A percentile compares a stretch with the other conserved stretches of the same genome.
Evolutionary conservation across 2,113 vertebrate species (phyloP).

Genomic region (Gambusia holbrooki): DNA sequence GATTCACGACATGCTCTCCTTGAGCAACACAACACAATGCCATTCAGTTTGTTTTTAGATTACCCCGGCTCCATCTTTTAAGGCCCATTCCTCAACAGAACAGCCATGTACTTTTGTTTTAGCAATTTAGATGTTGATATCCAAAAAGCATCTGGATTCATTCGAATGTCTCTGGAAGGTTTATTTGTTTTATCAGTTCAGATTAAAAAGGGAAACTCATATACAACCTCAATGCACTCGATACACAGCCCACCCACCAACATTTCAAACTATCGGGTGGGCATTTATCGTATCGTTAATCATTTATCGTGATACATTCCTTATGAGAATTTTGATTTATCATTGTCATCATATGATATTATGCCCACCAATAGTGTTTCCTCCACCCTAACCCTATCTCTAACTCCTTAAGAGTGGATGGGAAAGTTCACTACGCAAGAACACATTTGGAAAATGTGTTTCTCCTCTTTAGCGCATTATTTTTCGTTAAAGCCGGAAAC

Average conservation of each 20-base stretch:
- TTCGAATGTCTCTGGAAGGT: background rate
- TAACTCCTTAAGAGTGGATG: too few relatives aligned
- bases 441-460: too few relatives aligned
- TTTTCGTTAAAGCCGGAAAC: too few relatives aligned
- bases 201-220: background rate
- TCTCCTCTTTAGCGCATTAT: too few relatives aligned
- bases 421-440: too few relatives aligned
- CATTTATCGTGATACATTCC: too few relatives aligned
- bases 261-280: background rate
- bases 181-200: background rate
- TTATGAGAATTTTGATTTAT: too few relatives aligned
- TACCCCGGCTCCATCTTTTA: slow-evolving; percentile 32
- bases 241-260: too few relatives aligned
- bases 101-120: background rate
- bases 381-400: too few relatives aligned
- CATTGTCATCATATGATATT: too few relatives aligned
- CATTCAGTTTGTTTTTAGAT: slow-evolving; percentile 39
- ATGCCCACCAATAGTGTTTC: too few relatives aligned
- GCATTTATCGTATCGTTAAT: too few relatives aligned
- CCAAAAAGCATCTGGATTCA: background rate
- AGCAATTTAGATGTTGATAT: slow-evolving; percentile 7
- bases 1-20: slow-evolving; percentile 66
- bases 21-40: slow-evolving; percentile 45
- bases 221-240: background rate
- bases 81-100: slow-evolving; percentile 6